Percentiles rank a stretch among this genome's conserved stretches.
phyloP scores from a whole-genome alignment of 1,140 invertebrate genomes.

The Sitodiplosis mosellana region DNA sequence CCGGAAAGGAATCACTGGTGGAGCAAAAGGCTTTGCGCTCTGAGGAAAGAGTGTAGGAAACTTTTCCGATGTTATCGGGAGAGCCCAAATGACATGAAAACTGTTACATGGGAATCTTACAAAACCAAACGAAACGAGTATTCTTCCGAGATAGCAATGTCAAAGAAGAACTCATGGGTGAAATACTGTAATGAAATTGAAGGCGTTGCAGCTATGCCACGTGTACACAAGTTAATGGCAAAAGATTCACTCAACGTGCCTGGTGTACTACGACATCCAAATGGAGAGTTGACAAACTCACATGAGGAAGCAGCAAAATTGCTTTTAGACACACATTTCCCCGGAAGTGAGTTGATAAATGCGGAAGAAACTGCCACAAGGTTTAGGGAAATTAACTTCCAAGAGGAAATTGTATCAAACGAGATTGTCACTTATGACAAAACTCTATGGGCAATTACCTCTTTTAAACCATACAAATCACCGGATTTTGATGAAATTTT shows the following conservation, averaged over 20 bases:
- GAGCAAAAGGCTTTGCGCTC: too few relatives aligned
- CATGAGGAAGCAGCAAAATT: not conserved
- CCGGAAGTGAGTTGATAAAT: not conserved
- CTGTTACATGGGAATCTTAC: too few relatives aligned
- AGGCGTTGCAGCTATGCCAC: not conserved
- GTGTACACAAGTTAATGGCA: not conserved
- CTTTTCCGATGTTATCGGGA: too few relatives aligned
- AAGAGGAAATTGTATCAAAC: not conserved
- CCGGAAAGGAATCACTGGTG: too few relatives aligned
- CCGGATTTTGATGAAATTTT: not conserved
- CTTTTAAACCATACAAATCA: not conserved
- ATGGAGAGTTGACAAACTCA: not conserved
- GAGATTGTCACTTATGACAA: not conserved
- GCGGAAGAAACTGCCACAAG: not conserved
- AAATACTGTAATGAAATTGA: not conserved
- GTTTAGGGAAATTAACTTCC: not conserved
- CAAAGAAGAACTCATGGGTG: too few relatives aligned
- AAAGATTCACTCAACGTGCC: not conserved
- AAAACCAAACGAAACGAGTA: too few relatives aligned
- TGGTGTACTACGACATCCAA: too few relatives aligned
- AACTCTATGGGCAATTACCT: not conserved
- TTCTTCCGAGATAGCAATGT: too few relatives aligned
- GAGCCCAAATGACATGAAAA: too few relatives aligned
- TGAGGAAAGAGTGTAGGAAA: too few relatives aligned
- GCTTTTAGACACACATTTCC: not conserved